Conservation (phyloP, 2,797 vertebrate genomes). For the Pseudochirops corinnae region DNA sequence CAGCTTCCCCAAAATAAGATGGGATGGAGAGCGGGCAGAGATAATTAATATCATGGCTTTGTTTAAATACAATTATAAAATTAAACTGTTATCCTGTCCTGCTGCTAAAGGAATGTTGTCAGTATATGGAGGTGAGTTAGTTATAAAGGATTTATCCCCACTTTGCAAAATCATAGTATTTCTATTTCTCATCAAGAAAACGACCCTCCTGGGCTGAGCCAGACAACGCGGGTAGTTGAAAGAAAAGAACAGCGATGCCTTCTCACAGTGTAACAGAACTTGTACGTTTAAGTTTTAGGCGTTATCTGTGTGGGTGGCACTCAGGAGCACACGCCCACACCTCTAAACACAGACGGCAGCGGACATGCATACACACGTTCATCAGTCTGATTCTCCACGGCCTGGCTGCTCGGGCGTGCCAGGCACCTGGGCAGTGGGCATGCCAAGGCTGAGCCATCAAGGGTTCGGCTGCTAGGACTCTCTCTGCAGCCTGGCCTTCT, state of each 20-base stretch:
- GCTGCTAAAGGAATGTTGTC: not conserved
- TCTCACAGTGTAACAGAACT: not conserved
- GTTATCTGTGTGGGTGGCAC: not conserved
- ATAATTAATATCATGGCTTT: not conserved
- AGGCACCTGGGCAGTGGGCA: not conserved
- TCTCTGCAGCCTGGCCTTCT: not conserved
- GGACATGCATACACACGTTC: rapidly evolving
- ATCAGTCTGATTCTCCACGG: rapidly evolving
- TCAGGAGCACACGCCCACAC: not conserved
- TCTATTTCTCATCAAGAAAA: not conserved
- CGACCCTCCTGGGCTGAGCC: not conserved
- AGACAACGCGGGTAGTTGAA: not conserved
- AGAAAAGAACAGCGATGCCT: not conserved
- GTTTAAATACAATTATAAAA: slow-evolving; percentile 12
- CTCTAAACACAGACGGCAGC: rapidly evolving
- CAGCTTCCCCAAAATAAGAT: slow-evolving; percentile 24
- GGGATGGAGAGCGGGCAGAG: not conserved
- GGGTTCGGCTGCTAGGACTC: not conserved
- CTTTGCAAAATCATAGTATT: not conserved
- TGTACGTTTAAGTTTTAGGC: slow-evolving; percentile 1
- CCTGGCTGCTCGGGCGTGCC: not conserved
- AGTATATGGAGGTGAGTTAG: not conserved
- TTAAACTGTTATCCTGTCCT: rapidly evolving
- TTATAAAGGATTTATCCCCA: slow-evolving; percentile 17
- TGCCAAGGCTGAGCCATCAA: not conserved